Conservation (phyloP, 92 coral and sea anemone species). For the Epizoanthus scotinus region DNA sequence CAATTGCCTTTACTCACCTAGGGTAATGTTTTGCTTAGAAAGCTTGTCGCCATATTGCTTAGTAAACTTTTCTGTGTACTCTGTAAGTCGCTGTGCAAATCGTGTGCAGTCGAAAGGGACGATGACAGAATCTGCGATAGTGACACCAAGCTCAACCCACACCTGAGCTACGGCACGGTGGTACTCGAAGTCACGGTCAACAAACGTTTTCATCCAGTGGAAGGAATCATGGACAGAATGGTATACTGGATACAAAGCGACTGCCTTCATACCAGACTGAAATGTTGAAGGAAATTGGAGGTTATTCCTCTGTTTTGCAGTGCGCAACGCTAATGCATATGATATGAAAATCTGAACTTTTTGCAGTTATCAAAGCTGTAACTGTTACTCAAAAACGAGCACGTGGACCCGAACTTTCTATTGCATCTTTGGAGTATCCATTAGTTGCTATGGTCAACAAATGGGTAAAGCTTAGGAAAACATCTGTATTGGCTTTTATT, state of each 20-base stretch:
- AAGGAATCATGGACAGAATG: constrained; percentile 76
- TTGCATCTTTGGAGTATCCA: too few relatives aligned
- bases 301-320: too few relatives aligned
- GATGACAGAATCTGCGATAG: constrained; percentile 59
- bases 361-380: too few relatives aligned
- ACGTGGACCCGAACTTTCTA: too few relatives aligned
- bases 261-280: constrained; percentile 36
- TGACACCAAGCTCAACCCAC: constrained; percentile 60
- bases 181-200: constrained; percentile 72
- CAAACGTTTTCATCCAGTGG: constrained; percentile 80
- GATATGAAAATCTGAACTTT: too few relatives aligned
- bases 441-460: too few relatives aligned
- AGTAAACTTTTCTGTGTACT: constrained; percentile 52
- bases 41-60: constrained; percentile 40
- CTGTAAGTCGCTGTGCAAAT: constrained; percentile 49
- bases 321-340: too few relatives aligned
- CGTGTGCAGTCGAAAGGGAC: constrained; percentile 70
- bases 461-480: too few relatives aligned
- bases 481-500: too few relatives aligned
- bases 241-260: constrained; percentile 68
- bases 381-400: too few relatives aligned
- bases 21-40: constrained; percentile 49
- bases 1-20: constrained; percentile 56
- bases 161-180: constrained; percentile 74
- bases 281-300: background rate